Base-by-base conservation (phyloP, 2,797 vertebrate genomes). In the Prionace glauca region DNA sequence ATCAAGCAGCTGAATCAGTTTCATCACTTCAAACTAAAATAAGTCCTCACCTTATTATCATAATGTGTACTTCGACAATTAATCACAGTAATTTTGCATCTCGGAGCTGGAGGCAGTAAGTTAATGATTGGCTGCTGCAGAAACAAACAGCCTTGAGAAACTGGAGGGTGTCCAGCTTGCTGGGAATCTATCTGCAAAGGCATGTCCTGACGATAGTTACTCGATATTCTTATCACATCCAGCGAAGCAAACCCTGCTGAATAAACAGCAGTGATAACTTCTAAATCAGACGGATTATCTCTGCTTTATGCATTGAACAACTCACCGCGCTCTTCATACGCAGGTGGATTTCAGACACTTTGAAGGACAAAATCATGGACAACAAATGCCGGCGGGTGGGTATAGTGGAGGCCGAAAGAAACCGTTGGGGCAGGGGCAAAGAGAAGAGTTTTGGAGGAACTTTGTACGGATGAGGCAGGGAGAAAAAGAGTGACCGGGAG, bases 21-120 rank as follows among this genome's bases (percentile, higher is more conserved):
- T 74, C 93, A 94, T 94, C 36, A 94, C 50, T 77, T 77, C 71
- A 74, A 26, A 74, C 69, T 56, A 95, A 77, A 95, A 72, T 60
- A 56, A 50, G 72, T 77, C 22, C 71, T 77, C 69, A 50, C 1
- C 71, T 45, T 45, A 95, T 95, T 72, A n/a, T 77, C 45, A 32
- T 95, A 94, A 74, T 94, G 45, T 94, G 45, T 41, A 77, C 71
- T 95, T 77, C 45, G 9, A 29, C 93, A 60, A 95, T 95, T 95
- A 95, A 95, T 95, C 93, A 74, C 41, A 56, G 50, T 77, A 77
- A 95, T 74, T 95, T 72, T 95, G 71, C 71, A 50, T 41, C 72
- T 77, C 22, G 69, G 93, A 77, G 71, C 24, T 56, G 93, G 93
- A 95, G 45, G 71, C 45, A 56, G 69, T 45, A 77, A 95, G 41